Percentiles rank a stretch among this genome's conserved stretches.
These are phyloP conservation scores for Eublepharis macularius DNA, from an alignment of 2,113 vertebrate species.

Conservation along the genomic window DNA sequence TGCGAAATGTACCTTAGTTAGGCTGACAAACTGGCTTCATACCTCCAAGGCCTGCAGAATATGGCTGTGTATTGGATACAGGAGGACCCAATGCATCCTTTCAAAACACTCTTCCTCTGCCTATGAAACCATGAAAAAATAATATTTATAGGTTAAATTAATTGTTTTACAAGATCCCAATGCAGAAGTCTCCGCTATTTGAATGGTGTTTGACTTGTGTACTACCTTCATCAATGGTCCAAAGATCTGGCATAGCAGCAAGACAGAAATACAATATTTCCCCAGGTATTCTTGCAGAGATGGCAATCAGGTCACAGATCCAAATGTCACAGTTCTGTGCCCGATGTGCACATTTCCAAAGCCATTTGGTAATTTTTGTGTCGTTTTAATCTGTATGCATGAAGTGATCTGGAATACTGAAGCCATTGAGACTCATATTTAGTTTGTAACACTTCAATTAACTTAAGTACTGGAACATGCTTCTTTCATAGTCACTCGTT, in stretches of 20 bases:
- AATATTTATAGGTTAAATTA: constrained; percentile 72
- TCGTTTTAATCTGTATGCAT: constrained; percentile 74
- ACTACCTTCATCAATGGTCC: constrained; percentile 70
- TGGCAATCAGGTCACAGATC: constrained; percentile 73
- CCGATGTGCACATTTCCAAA: constrained; percentile 74
- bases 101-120: constrained; percentile 48
- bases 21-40: constrained; percentile 63
- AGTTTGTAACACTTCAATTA: constrained; percentile 81
- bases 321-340: constrained; percentile 72
- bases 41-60: constrained; percentile 58
- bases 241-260: constrained; percentile 67
- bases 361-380: constrained; percentile 69
- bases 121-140: constrained; percentile 67
- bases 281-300: constrained; percentile 60
- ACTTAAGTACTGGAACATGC: constrained; percentile 78
- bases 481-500: constrained; percentile 72
- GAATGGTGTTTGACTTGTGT: constrained; percentile 69
- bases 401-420: constrained; percentile 73
- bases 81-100: constrained; percentile 51
- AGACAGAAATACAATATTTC: constrained; percentile 55
- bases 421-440: constrained; percentile 79
- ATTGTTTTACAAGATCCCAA: constrained; percentile 60
- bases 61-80: constrained; percentile 57
- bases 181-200: constrained; percentile 63
- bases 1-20: constrained; percentile 56